These are phyloP conservation scores for Capreolus pygargus DNA, from an alignment of 2,113 vertebrate genomes.

Conservation along the genomic window DNA sequence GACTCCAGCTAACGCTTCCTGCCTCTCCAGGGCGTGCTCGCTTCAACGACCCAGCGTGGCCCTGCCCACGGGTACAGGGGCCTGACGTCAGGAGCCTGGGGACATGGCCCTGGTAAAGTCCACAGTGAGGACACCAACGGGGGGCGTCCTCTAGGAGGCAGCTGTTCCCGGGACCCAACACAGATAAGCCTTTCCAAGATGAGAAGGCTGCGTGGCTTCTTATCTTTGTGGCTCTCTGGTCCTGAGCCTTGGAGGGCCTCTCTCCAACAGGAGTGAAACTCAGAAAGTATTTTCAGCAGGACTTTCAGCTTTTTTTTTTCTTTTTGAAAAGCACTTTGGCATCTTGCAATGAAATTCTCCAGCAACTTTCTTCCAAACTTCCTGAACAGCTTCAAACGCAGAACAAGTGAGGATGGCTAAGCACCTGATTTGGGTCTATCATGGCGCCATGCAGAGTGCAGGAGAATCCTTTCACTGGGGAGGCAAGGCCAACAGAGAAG, in stretches of 20 bases:
- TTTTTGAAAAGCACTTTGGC: neutral
- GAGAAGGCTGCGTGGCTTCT: neutral
- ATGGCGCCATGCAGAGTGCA: neutral
- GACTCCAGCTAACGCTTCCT: neutral
- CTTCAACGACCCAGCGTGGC: neutral
- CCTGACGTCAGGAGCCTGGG: neutral
- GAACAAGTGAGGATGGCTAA: neutral
- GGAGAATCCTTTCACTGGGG: neutral
- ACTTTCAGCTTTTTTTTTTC: neutral
- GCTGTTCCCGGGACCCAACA: neutral
- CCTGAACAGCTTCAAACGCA: neutral
- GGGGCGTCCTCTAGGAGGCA: neutral
- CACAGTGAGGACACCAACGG: accelerated
- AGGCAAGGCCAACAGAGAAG: neutral
- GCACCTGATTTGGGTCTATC: neutral
- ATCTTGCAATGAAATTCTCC: neutral
- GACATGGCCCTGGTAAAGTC: neutral
- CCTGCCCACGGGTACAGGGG: neutral
- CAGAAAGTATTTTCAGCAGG: neutral
- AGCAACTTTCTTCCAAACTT: neutral
- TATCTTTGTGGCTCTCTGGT: constrained; percentile 11
- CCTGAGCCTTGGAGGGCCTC: neutral
- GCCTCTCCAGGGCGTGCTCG: neutral
- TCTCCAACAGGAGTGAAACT: neutral
- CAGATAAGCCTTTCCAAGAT: constrained; percentile 36